Percentiles rank a stretch among this genome's conserved stretches.
Evolutionary conservation across 2,797 vertebrate genomes (phyloP).

Genomic region (Spea hammondii): DNA sequence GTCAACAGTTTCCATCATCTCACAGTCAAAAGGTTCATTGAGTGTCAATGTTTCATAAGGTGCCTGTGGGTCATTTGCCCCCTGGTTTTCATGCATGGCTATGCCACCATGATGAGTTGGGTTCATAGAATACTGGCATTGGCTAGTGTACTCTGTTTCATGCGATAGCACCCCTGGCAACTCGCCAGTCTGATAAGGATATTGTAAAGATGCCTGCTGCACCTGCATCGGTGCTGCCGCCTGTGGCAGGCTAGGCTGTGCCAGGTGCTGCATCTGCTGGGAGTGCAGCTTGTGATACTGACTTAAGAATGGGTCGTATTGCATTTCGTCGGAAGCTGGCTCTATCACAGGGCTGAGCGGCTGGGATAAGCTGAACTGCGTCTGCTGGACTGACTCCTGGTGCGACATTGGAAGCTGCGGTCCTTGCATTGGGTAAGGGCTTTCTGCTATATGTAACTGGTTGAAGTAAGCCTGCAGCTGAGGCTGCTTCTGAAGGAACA

Average conservation of each 20-base stretch:
- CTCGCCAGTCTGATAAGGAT: slow-evolving; percentile 76
- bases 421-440: slow-evolving; percentile 69
- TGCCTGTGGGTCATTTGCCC: slow-evolving; percentile 56
- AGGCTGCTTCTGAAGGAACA: slow-evolving; percentile 93
- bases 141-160: slow-evolving; percentile 70
- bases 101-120: slow-evolving; percentile 57
- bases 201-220: slow-evolving; percentile 61
- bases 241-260: slow-evolving; percentile 53
- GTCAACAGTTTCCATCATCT: slow-evolving; percentile 98
- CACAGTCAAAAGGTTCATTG: slow-evolving; percentile 85
- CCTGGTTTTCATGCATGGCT: slow-evolving; percentile 50
- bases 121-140: slow-evolving; percentile 76
- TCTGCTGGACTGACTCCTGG: slow-evolving; percentile 58
- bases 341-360: slow-evolving; percentile 81
- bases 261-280: slow-evolving; percentile 54
- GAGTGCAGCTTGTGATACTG: slow-evolving; percentile 68
- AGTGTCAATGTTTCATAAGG: slow-evolving; percentile 72
- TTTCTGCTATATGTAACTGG: slow-evolving; percentile 97
- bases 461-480: slow-evolving; percentile 95
- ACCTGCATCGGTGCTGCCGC: slow-evolving; percentile 52
- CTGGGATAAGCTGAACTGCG: slow-evolving; percentile 74
- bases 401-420: slow-evolving; percentile 64
- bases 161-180: slow-evolving; percentile 57
- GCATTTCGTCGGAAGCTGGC: slow-evolving; percentile 74
- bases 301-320: slow-evolving; percentile 81